Percentiles rank a stretch among this genome's conserved stretches.
Conservation (phyloP, 37 sponge, comb jelly and placozoan species). For the Tethya wilhelma region DNA sequence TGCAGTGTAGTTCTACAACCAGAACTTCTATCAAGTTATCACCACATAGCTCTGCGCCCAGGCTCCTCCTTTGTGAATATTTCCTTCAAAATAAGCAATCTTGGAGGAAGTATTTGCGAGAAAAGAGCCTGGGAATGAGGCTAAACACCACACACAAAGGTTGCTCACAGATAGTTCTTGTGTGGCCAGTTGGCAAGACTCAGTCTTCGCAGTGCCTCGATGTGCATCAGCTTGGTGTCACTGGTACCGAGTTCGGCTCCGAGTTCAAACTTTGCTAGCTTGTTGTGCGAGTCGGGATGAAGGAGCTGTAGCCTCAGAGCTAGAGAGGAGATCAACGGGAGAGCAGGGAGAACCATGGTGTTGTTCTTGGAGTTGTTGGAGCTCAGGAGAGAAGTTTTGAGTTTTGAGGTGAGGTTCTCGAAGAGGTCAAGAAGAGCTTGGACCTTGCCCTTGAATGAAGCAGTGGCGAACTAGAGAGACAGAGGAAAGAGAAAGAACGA, state of each 20-base stretch:
- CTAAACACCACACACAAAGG: background rate
- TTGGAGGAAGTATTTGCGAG: background rate
- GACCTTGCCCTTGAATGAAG: conserved; percentile 24
- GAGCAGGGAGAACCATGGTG: background rate
- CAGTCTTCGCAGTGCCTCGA: conserved; percentile 64
- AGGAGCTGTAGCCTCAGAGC: conserved; percentile 38
- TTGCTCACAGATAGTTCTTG: conserved; percentile 67
- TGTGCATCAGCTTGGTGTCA: conserved; percentile 49
- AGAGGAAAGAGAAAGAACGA: background rate
- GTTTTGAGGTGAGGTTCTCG: conserved; percentile 11
- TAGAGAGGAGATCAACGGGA: conserved; percentile 22
- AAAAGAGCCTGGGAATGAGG: background rate
- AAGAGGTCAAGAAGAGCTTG: conserved; percentile 25
- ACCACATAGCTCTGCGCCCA: no score
- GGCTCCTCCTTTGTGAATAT: no score
- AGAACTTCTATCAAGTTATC: no score
- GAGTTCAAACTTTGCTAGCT: conserved; percentile 11
- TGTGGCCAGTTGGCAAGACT: conserved; percentile 81
- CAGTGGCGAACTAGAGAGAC: conserved; percentile 28
- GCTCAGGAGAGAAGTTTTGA: background rate
- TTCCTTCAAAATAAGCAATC: no score
- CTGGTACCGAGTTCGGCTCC: conserved; percentile 7
- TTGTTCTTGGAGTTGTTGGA: background rate
- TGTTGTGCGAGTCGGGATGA: conserved; percentile 9
- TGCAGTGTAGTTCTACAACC: no score